Percentiles rank a stretch among this genome's conserved stretches.
Conservation (phyloP, 1,140 invertebrate genomes). For the Halictus rubicundus region DNA sequence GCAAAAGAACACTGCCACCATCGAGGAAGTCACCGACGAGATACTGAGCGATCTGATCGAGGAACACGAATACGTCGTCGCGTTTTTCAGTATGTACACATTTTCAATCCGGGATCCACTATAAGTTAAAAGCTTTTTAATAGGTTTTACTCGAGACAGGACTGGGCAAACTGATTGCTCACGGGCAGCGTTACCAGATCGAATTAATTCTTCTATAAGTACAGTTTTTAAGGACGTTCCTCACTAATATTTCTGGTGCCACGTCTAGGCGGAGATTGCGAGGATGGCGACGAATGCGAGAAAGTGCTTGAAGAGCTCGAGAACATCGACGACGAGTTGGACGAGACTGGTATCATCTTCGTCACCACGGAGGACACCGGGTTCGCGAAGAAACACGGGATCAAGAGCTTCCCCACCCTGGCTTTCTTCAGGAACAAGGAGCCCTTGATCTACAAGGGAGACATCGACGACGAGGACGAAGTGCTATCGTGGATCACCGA, state of each 20-base stretch:
- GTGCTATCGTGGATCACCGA: slow-evolving; percentile 95
- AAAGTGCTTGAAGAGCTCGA: slow-evolving; percentile 92
- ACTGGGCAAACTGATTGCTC: too few species aligned
- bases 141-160: too few species aligned
- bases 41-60: slow-evolving; percentile 92
- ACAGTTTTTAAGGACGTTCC: neutral
- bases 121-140: too few species aligned
- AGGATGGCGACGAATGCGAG: slow-evolving; percentile 92
- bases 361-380: slow-evolving; percentile 93
- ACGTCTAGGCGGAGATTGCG: slow-evolving; percentile 88
- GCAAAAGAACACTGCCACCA: slow-evolving; percentile 94
- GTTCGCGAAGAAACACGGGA: slow-evolving; percentile 91
- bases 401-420: slow-evolving; percentile 91
- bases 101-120: too few species aligned
- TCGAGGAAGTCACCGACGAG: slow-evolving; percentile 97
- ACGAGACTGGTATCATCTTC: slow-evolving; percentile 96
- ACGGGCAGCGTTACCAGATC: too few species aligned
- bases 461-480: slow-evolving; percentile 94
- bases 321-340: slow-evolving; percentile 95
- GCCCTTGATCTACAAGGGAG: slow-evolving; percentile 90
- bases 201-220: too few species aligned
- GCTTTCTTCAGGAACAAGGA: slow-evolving; percentile 96
- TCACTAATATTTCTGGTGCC: neutral
- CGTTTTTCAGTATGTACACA: slow-evolving; percentile 91
- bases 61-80: slow-evolving; percentile 95